Conservation (phyloP, 2,797 vertebrate species). For the Lagorchestes hirsutus region DNA sequence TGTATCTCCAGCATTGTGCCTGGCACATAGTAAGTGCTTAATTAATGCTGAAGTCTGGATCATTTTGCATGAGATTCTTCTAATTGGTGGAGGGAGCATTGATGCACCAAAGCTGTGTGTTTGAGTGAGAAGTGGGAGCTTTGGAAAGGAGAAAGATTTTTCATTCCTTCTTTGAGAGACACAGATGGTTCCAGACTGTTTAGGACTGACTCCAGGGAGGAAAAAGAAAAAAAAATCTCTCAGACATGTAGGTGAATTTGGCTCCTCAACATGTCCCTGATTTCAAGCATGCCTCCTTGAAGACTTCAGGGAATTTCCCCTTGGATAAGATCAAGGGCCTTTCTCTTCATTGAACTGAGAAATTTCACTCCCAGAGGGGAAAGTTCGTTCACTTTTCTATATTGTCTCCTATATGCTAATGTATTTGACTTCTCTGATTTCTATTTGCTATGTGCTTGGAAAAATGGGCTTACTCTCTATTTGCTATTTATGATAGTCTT, state of each 20-base stretch:
- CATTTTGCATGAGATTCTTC: background rate
- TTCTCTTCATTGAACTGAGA: background rate
- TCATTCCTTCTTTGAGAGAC: background rate
- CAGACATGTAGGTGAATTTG: background rate
- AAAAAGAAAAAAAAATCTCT: background rate
- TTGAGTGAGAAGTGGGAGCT: background rate
- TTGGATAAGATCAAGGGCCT: background rate
- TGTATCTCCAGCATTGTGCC: background rate
- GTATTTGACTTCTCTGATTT: background rate
- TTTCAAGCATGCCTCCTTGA: background rate
- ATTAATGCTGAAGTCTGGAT: background rate
- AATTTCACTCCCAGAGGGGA: background rate
- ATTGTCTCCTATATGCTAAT: background rate
- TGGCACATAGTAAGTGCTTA: background rate
- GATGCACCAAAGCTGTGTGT: background rate
- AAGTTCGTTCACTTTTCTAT: background rate
- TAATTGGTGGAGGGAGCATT: background rate
- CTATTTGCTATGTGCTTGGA: background rate
- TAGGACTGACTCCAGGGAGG: background rate
- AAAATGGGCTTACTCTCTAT: background rate
- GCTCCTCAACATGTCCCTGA: background rate
- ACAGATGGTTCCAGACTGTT: background rate
- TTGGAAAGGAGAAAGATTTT: background rate
- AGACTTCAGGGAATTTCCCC: background rate
- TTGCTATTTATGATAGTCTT: background rate